Evolutionary conservation across 2,797 vertebrate species (phyloP).

Genomic region (Channa striata): DNA sequence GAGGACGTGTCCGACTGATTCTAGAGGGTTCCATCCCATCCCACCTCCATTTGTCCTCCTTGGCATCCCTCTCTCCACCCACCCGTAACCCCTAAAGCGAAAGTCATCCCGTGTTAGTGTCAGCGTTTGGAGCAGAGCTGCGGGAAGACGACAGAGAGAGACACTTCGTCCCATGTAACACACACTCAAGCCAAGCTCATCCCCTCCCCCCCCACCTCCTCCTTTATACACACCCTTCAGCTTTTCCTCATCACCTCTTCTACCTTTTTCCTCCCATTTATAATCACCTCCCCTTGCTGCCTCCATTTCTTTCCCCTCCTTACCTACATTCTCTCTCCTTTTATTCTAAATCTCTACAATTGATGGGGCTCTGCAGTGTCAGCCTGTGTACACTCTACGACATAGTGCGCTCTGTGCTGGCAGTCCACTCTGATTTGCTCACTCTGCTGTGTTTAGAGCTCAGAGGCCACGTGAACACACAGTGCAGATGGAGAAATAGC

Average conservation of each 20-base stretch:
- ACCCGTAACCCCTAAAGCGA: conserved; percentile 61
- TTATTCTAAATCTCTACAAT: background rate
- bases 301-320: background rate
- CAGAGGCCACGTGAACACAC: conserved; percentile 46
- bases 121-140: conserved; percentile 61
- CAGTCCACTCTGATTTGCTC: conserved; percentile 58
- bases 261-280: background rate
- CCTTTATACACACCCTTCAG: conserved; percentile 5
- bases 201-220: conserved; percentile 16
- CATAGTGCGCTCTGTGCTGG: conserved; percentile 44
- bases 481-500: conserved; percentile 73
- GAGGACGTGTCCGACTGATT: conserved; percentile 50
- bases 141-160: conserved; percentile 41
- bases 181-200: conserved; percentile 46
- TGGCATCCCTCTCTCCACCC: conserved; percentile 50
- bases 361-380: conserved; percentile 1
- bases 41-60: conserved; percentile 47
- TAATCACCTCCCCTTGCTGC: background rate
- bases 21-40: conserved; percentile 56
- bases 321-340: background rate
- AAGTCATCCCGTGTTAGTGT: conserved; percentile 75
- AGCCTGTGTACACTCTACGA: conserved; percentile 15
- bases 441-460: conserved; percentile 50
- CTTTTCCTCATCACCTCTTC: conserved; percentile 3
- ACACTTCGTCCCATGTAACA: conserved; percentile 35